phyloP scores from a whole-genome alignment of 2,797 vertebrate species.

The Gouania willdenowi region DNA sequence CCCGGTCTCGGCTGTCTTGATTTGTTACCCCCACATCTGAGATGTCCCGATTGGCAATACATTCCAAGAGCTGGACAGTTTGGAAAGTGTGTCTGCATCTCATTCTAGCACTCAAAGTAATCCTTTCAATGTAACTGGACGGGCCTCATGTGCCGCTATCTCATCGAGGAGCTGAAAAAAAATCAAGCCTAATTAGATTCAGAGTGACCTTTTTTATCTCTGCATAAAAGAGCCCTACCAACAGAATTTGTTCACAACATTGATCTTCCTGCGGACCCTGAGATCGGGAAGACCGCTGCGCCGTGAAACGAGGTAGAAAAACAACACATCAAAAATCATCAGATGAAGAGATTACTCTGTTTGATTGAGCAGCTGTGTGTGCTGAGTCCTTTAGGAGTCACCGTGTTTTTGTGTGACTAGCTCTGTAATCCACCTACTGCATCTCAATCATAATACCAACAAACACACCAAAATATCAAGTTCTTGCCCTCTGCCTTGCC shows the following conservation, averaged over 20 bases:
- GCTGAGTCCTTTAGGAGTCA: conserved; percentile 46
- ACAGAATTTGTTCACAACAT: conserved; percentile 67
- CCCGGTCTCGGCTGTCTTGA: conserved; percentile 54
- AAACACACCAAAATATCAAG: conserved; percentile 29
- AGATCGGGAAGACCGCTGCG: conserved; percentile 52
- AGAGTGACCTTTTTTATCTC: conserved; percentile 70
- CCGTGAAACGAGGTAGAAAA: conserved; percentile 63
- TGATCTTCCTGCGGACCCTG: conserved; percentile 64
- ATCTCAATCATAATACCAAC: conserved; percentile 49
- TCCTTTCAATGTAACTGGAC: conserved; percentile 42
- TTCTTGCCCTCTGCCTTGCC: conserved; percentile 18
- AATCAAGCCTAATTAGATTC: conserved; percentile 76
- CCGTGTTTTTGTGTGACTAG: conserved; percentile 32
- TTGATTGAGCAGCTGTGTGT: conserved; percentile 42
- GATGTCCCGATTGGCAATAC: conserved; percentile 55
- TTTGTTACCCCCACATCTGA: conserved; percentile 52
- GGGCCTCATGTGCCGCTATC: conserved; percentile 40
- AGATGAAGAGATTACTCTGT: conserved; percentile 70
- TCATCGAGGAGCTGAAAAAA: conserved; percentile 59
- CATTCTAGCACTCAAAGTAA: conserved; percentile 46
- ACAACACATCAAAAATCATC: conserved; percentile 65
- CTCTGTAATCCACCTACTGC: conserved; percentile 56
- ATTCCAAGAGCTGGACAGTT: conserved; percentile 41
- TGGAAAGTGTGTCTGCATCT: conserved; percentile 50
- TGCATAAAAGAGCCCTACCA: conserved; percentile 50